A percentile compares a stretch with the other conserved stretches of the same genome.
Evolutionary conservation across 1,140 invertebrate species (phyloP).

Genomic region (Mycetomoellerius zeteki): DNA sequence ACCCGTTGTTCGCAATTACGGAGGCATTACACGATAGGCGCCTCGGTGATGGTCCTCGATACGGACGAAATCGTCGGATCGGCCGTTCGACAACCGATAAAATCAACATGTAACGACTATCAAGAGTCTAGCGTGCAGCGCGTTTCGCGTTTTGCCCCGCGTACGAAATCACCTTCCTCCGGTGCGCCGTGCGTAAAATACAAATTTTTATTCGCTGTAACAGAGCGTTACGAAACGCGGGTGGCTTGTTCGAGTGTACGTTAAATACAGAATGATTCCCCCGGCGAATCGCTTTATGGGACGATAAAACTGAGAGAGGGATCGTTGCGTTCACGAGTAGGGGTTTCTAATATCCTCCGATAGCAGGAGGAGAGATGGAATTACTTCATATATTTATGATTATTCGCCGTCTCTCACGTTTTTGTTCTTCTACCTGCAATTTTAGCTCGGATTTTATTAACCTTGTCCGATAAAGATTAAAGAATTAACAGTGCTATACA

Average conservation of each 20-base stretch:
- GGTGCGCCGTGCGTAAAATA: constrained; percentile 70
- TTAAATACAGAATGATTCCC: constrained; percentile 80
- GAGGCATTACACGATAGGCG: not conserved
- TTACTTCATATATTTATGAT: constrained; percentile 77
- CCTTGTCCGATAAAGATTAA: constrained; percentile 39
- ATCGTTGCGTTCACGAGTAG: constrained; percentile 7
- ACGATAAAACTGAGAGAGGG: constrained; percentile 74
- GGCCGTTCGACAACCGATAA: constrained; percentile 22
- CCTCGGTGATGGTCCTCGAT: not conserved
- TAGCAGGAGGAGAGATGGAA: constrained; percentile 34
- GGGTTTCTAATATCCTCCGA: constrained; percentile 61
- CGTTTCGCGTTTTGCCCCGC: not conserved
- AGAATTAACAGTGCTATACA: constrained; percentile 18
- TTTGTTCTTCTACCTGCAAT: constrained; percentile 28
- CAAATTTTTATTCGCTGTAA: constrained; percentile 72
- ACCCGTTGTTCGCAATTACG: constrained; percentile 21
- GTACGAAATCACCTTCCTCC: constrained; percentile 29
- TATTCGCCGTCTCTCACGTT: constrained; percentile 64
- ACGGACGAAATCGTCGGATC: not conserved
- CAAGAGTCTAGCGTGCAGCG: not conserved
- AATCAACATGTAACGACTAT: constrained; percentile 40
- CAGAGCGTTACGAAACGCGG: not conserved
- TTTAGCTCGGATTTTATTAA: constrained; percentile 39
- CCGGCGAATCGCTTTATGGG: constrained; percentile 70
- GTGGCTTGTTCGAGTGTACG: constrained; percentile 71